Percentiles rank a stretch among this genome's conserved stretches.
Conservation (phyloP, 2,888 invertebrate genomes). For the Stegophylla sp. region DNA sequence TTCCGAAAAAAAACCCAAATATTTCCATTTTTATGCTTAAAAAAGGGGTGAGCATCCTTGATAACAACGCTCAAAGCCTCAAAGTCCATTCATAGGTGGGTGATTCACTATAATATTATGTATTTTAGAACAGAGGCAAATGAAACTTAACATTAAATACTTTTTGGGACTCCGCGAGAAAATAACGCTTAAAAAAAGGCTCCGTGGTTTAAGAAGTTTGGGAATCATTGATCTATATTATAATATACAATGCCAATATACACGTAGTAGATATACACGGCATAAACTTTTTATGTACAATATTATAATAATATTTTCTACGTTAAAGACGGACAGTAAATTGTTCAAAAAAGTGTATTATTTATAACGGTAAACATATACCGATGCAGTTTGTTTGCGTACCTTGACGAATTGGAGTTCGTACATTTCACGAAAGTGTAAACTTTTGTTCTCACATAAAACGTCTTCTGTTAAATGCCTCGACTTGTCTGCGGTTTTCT, state of each 20-base stretch:
- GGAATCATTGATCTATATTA: too few species aligned
- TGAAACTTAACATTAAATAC: neutral
- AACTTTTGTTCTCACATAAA: slow-evolving; percentile 56
- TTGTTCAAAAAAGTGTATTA: neutral
- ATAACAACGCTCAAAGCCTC: too few species aligned
- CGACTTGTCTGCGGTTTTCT: slow-evolving; percentile 51
- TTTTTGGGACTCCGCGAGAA: neutral
- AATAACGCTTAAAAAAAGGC: neutral
- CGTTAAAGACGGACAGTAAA: neutral
- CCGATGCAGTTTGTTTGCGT: slow-evolving; percentile 24
- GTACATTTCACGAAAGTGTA: slow-evolving; percentile 56
- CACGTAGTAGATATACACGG: neutral
- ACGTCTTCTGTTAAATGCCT: slow-evolving; percentile 46
- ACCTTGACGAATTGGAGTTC: slow-evolving; percentile 57
- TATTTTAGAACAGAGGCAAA: too few species aligned
- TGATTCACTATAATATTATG: too few species aligned
- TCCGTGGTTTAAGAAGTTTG: too few species aligned
- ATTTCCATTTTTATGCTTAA: too few species aligned
- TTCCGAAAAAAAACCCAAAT: too few species aligned
- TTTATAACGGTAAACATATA: slow-evolving; percentile 43
- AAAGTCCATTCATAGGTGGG: too few species aligned
- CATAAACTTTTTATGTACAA: too few species aligned
- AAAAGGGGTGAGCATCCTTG: too few species aligned
- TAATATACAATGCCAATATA: too few species aligned
- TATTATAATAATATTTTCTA: slow-evolving; percentile 12